These are phyloP conservation scores for Lymantria dispar DNA, from an alignment of 2,888 invertebrate species.

Conservation along the genomic window DNA sequence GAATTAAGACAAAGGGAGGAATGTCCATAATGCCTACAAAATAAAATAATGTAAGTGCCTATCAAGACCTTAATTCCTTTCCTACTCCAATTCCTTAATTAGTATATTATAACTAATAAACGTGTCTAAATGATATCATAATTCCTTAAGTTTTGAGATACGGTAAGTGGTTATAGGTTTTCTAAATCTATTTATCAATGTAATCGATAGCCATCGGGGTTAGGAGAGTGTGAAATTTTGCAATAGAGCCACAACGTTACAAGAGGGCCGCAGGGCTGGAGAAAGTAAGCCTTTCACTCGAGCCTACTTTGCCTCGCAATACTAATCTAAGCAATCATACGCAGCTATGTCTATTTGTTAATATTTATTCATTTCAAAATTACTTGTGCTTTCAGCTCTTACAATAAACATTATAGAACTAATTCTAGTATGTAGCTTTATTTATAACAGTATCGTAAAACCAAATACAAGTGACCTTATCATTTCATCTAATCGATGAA, in stretches of 20 bases:
- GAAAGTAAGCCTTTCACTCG: slow-evolving; percentile 79
- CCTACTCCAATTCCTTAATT: too few species aligned
- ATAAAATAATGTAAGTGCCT: too few species aligned
- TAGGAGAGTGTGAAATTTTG: slow-evolving; percentile 73
- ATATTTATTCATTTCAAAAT: slow-evolving; percentile 35
- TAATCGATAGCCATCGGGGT: slow-evolving; percentile 63
- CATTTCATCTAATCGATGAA: slow-evolving; percentile 33
- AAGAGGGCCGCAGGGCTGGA: slow-evolving; percentile 74
- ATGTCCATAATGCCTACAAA: too few species aligned
- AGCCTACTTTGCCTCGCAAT: slow-evolving; percentile 49
- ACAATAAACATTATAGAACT: slow-evolving; percentile 9
- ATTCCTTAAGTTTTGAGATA: too few species aligned
- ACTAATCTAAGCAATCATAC: slow-evolving; percentile 68
- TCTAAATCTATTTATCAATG: slow-evolving; percentile 60
- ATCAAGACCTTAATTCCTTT: too few species aligned
- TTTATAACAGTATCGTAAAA: slow-evolving; percentile 10
- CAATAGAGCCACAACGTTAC: slow-evolving; percentile 61
- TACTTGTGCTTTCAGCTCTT: slow-evolving; percentile 13
- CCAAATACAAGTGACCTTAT: slow-evolving; percentile 23
- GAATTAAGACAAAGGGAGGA: too few species aligned
- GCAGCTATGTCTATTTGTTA: slow-evolving; percentile 53
- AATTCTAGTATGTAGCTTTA: slow-evolving; percentile 14
- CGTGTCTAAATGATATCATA: too few species aligned
- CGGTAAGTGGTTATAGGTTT: slow-evolving; percentile 22
- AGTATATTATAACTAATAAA: too few species aligned